Conservation (phyloP, 2,113 vertebrate species). For the Potamarius usumacintae region DNA sequence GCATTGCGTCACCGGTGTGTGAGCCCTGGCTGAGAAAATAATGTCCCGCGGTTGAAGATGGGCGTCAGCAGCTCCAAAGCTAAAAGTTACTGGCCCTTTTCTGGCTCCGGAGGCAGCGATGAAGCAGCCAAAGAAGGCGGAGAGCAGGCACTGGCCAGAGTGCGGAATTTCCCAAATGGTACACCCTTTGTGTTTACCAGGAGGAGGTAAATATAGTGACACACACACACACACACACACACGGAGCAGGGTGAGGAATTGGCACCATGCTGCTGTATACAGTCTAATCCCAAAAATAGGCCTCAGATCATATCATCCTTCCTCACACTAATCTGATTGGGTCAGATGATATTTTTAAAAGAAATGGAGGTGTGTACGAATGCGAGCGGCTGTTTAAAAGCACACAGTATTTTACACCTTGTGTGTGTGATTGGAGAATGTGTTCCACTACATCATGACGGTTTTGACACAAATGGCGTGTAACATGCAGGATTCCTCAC, state of each 20-base stretch:
- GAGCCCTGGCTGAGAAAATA: conserved; percentile 67
- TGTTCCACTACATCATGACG: no score
- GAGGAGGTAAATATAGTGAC: conserved; percentile 77
- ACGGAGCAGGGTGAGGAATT: neutral
- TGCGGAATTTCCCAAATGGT: conserved; percentile 73
- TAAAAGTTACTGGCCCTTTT: conserved; percentile 90
- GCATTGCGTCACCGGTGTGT: conserved; percentile 51
- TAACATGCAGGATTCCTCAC: no score
- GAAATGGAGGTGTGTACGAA: neutral
- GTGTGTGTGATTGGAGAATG: no score
- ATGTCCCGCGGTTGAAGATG: conserved; percentile 85
- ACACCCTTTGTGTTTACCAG: conserved; percentile 91
- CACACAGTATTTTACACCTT: neutral
- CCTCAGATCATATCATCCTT: neutral
- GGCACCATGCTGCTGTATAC: no score
- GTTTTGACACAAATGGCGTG: no score
- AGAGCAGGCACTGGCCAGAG: conserved; percentile 80
- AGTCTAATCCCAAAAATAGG: neutral
- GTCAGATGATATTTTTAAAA: neutral
- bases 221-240: neutral
- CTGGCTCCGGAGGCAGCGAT: conserved; percentile 75
- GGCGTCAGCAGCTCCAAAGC: conserved; percentile 89
- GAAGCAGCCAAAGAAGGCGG: conserved; percentile 74
- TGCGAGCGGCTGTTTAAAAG: neutral
- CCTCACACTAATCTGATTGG: neutral